Evolutionary conservation across 2,888 invertebrate genomes (phyloP).

Genomic region (Acrobeloides nanus): DNA sequence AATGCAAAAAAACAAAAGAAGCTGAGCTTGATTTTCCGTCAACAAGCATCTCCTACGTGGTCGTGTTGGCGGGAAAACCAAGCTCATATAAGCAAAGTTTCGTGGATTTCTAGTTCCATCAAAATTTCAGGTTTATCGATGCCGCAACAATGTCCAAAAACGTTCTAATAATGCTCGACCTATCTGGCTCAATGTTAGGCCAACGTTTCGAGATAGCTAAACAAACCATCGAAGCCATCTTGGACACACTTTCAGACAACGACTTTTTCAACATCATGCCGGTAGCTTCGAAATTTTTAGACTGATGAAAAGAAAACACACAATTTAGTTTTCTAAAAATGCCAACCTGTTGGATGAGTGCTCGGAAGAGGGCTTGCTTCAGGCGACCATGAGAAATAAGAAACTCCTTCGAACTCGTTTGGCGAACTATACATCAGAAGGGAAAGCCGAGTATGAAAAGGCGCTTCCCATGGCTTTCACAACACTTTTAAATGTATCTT

Average conservation of each 20-base stretch:
- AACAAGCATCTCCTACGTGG: no score
- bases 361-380: constrained; percentile 68
- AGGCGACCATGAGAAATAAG: constrained; percentile 64
- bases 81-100: no score
- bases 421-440: constrained; percentile 65
- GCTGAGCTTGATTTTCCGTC: no score
- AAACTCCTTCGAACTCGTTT: constrained; percentile 55
- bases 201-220: constrained; percentile 80
- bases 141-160: constrained; percentile 96
- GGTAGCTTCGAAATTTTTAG: constrained; percentile 55
- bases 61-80: no score
- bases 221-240: constrained; percentile 75
- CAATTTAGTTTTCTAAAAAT: constrained; percentile 62
- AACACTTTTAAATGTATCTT: constrained; percentile 67
- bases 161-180: constrained; percentile 85
- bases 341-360: constrained; percentile 68
- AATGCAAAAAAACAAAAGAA: no score
- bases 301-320: no score
- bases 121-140: constrained; percentile 71
- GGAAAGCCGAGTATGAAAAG: constrained; percentile 74
- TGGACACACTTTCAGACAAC: constrained; percentile 92
- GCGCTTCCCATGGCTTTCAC: constrained; percentile 78
- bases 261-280: constrained; percentile 89
- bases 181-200: constrained; percentile 93
- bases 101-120: no score